Evolutionary conservation across 2,113 vertebrate genomes (phyloP).

Genomic region (Xyrauchen texanus): DNA sequence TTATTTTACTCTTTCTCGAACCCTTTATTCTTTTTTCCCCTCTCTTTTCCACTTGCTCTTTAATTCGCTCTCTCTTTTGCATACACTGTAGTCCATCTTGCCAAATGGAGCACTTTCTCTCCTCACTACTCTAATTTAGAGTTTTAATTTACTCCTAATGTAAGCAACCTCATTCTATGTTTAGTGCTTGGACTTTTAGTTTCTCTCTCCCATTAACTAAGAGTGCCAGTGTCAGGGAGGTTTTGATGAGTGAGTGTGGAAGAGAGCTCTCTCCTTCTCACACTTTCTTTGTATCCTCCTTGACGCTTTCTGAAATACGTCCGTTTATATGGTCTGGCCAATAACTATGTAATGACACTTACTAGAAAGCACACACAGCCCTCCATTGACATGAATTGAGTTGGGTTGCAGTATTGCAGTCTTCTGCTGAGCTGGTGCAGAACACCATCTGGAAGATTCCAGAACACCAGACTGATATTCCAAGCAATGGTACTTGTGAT

Average conservation of each 20-base stretch:
- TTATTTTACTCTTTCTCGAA: slow-evolving; percentile 6
- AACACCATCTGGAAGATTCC: not conserved
- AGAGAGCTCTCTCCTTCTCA: not conserved
- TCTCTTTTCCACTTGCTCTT: too few relatives aligned
- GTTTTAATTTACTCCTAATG: slow-evolving; percentile 50
- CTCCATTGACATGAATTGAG: not conserved
- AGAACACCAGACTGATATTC: not conserved
- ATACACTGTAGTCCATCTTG: slow-evolving; percentile 3
- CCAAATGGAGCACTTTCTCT: slow-evolving; percentile 39
- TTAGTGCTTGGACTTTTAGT: slow-evolving; percentile 6
- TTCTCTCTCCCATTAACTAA: not conserved
- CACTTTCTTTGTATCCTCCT: not conserved
- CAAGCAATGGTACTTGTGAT: not conserved
- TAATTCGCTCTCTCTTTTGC: not conserved
- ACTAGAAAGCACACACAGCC: not conserved
- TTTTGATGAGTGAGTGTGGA: slow-evolving; percentile 35
- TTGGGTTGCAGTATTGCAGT: not conserved
- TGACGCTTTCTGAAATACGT: slow-evolving; percentile 37
- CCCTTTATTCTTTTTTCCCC: not conserved
- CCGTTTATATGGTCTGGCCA: slow-evolving; percentile 39
- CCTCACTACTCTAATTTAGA: slow-evolving; percentile 41
- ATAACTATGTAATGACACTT: slow-evolving; percentile 41
- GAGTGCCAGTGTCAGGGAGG: not conserved
- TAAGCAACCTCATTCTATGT: slow-evolving; percentile 13
- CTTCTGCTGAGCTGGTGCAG: not conserved